A percentile compares a stretch with the other conserved stretches of the same genome.
Evolutionary conservation across 2,113 vertebrate species (phyloP).

Genomic region (Morone chrysops): DNA sequence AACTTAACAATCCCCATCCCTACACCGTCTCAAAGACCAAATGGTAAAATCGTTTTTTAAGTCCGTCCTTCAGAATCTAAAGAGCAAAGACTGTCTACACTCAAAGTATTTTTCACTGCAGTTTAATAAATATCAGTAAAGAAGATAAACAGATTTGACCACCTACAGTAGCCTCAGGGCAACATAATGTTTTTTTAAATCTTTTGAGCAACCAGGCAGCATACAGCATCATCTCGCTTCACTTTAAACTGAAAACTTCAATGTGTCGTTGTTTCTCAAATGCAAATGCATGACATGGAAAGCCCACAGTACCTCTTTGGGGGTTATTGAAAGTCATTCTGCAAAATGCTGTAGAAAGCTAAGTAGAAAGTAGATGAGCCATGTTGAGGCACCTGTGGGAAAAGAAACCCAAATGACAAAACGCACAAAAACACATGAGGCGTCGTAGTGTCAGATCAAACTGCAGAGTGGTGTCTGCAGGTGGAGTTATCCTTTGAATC

Average conservation of each 20-base stretch:
- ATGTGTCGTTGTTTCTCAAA: conserved; percentile 9
- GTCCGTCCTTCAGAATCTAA: background rate
- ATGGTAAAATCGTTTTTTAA: background rate
- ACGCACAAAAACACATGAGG: background rate
- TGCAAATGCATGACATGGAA: conserved; percentile 15
- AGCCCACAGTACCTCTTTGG: background rate
- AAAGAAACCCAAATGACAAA: background rate
- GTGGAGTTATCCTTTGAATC: conserved; percentile 7
- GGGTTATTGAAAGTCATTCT: background rate
- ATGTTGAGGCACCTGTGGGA: background rate
- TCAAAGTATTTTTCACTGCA: background rate
- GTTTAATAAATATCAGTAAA: background rate
- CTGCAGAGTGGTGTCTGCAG: conserved; percentile 15
- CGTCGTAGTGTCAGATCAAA: background rate
- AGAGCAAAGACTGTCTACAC: background rate
- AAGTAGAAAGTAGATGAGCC: conserved; percentile 4
- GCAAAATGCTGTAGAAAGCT: conserved; percentile 13
- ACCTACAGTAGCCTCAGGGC: background rate
- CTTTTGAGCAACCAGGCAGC: conserved; percentile 5
- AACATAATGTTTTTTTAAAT: background rate
- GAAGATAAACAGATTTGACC: background rate
- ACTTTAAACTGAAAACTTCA: background rate
- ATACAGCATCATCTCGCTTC: background rate
- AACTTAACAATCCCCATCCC: no score
- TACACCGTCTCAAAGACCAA: no score